Percentiles rank a stretch among this genome's conserved stretches.
Evolutionary conservation across 2,888 invertebrate genomes (phyloP).

Genomic region (Colostygia pectinataria): DNA sequence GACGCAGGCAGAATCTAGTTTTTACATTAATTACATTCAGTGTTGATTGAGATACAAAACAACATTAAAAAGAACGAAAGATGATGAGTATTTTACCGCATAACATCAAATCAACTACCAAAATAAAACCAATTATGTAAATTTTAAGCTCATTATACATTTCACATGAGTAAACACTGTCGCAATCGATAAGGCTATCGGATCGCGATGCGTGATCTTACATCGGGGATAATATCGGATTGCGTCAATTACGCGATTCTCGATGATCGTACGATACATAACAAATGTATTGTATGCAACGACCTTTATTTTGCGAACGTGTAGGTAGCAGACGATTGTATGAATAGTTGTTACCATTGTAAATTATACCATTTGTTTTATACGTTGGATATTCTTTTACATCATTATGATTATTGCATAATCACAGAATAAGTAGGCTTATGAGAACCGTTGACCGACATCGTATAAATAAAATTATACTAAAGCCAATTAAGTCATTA

Average conservation of each 20-base stretch:
- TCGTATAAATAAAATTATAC: constrained; percentile 20
- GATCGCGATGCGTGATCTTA: constrained; percentile 68
- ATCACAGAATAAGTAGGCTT: constrained; percentile 1
- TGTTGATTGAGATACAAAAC: background rate
- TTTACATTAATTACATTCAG: no score
- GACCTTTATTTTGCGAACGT: constrained; percentile 55
- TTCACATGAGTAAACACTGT: constrained; percentile 68
- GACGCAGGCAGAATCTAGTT: no score
- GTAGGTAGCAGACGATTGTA: constrained; percentile 4
- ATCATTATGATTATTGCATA: background rate
- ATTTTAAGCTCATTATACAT: constrained; percentile 67
- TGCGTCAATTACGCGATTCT: constrained; percentile 80
- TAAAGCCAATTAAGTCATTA: constrained; percentile 24
- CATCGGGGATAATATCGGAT: constrained; percentile 75
- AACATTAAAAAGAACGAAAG: background rate
- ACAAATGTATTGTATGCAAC: constrained; percentile 72
- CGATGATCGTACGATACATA: constrained; percentile 73
- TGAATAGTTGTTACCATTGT: no score
- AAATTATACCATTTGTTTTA: no score
- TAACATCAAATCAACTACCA: constrained; percentile 38
- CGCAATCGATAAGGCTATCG: constrained; percentile 73
- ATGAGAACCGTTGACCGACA: constrained; percentile 20
- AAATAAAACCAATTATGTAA: constrained; percentile 62
- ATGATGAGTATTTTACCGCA: constrained; percentile 6
- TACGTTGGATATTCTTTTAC: no score